Evolutionary conservation across 2,797 vertebrate genomes (phyloP).

Genomic region (Gambusia yucatana): DNA sequence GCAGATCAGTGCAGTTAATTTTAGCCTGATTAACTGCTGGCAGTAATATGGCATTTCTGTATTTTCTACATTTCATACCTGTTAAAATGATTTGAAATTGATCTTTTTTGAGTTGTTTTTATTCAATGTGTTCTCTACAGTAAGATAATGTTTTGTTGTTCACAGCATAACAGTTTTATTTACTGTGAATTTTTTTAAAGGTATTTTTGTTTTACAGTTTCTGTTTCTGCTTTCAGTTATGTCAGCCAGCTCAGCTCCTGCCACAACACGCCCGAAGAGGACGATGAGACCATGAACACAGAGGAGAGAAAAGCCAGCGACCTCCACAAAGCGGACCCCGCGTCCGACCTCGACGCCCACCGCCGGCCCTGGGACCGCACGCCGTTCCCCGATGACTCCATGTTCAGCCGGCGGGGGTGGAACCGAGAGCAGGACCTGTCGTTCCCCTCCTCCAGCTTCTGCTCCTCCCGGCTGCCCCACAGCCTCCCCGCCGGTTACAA

Average conservation of each 20-base stretch:
- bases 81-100: no score
- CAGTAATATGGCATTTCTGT: no score
- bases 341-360: neutral
- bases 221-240: constrained; percentile 33
- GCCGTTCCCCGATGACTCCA: constrained; percentile 5
- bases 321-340: neutral
- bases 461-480: constrained; percentile 54
- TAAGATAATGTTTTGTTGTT: no score
- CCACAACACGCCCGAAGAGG: constrained; percentile 79
- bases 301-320: constrained; percentile 25
- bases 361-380: neutral
- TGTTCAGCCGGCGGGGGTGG: constrained; percentile 14
- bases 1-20: no score
- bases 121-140: no score
- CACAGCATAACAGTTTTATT: no score
- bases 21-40: no score
- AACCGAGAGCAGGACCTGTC: constrained; percentile 12
- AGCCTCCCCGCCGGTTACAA: constrained; percentile 56
- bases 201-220: no score
- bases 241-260: constrained; percentile 42
- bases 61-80: no score
- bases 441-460: constrained; percentile 42
- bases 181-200: no score
- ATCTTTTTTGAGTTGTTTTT: no score
- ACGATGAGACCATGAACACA: constrained; percentile 81